Conservation (phyloP, 1,140 invertebrate species). For the Plutomurus gul region DNA sequence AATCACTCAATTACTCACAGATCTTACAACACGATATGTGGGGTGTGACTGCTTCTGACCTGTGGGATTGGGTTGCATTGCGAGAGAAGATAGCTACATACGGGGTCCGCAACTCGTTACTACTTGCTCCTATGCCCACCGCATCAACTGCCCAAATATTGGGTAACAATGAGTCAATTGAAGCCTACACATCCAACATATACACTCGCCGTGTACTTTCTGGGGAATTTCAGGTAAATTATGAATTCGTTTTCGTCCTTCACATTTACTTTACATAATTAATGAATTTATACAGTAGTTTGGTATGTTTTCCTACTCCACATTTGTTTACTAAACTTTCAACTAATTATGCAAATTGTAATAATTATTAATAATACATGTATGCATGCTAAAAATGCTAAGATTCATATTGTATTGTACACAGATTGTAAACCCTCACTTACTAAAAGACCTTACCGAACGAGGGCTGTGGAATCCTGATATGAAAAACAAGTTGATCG, state of each 20-base stretch:
- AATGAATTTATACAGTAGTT: no score
- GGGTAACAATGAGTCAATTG: conserved; percentile 98
- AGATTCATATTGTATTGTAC: no score
- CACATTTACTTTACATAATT: no score
- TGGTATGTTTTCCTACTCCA: no score
- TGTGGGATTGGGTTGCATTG: conserved; percentile 87
- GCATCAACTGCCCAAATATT: conserved; percentile 99
- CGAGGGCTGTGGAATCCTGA: conserved; percentile 89
- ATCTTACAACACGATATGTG: conserved; percentile 99
- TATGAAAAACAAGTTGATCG: conserved; percentile 95
- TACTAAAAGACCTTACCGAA: conserved; percentile 91
- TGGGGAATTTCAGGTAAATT: conserved; percentile 80
- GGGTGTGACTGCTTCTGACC: conserved; percentile 81
- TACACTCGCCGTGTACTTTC: conserved; percentile 92
- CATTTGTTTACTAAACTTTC: no score
- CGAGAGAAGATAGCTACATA: conserved; percentile 86
- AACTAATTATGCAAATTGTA: neutral
- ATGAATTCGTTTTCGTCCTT: no score
- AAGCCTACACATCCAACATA: conserved; percentile 97
- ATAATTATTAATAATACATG: neutral
- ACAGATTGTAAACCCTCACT: conserved; percentile 94
- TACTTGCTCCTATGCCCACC: conserved; percentile 98
- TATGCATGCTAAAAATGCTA: no score
- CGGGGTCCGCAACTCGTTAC: conserved; percentile 91
- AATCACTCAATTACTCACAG: no score